Evolutionary conservation across 1,140 invertebrate species (phyloP).

Genomic region (Aplysia californica): DNA sequence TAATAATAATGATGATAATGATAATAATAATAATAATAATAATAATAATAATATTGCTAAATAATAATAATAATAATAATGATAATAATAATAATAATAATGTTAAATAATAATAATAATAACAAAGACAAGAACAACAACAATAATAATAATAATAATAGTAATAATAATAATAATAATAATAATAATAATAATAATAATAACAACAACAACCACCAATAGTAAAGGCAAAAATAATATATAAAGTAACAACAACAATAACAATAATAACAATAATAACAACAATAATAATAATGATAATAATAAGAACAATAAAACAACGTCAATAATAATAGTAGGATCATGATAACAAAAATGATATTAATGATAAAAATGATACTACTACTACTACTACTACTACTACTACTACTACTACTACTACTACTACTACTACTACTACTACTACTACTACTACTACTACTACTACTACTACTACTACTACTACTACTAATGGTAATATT

Average conservation of each 20-base stretch:
- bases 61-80: background rate
- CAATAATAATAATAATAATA: background rate
- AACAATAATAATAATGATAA: background rate
- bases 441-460: too few species aligned
- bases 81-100: too few species aligned
- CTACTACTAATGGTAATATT: too few species aligned
- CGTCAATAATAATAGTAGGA: background rate
- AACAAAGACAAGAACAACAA: too few species aligned
- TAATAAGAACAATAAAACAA: background rate
- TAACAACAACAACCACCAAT: too few species aligned
- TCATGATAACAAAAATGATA: background rate
- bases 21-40: slow-evolving; percentile 11
- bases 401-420: background rate
- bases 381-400: background rate
- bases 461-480: too few species aligned
- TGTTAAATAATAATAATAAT: too few species aligned
- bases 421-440: too few species aligned
- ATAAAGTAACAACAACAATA: too few species aligned
- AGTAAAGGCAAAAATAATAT: too few species aligned
- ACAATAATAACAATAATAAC: background rate
- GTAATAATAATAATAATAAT: background rate
- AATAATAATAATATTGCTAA: too few species aligned
- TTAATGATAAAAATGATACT: background rate
- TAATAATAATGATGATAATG: slow-evolving; percentile 18
- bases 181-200: background rate